Base-by-base conservation (phyloP, 2,797 vertebrate genomes). In the Poeciliopsis presidionis region DNA sequence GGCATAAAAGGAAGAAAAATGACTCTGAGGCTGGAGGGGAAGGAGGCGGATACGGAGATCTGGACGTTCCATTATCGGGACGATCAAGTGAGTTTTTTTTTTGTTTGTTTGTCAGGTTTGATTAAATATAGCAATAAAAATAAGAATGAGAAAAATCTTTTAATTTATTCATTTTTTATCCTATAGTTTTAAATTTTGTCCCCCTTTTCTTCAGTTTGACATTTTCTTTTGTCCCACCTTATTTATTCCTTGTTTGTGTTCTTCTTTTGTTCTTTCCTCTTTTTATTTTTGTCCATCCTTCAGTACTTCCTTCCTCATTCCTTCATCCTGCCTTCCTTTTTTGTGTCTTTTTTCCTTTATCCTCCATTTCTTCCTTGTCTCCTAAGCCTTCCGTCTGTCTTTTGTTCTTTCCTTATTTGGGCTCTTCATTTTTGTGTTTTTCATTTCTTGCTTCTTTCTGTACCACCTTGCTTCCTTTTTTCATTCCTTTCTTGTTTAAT, bases 1-100 rank as follows among this genome's bases (percentile, higher is more conserved):
- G 96, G 75, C 79, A 96, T 86, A 96, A 96, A 84, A 91, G 94
- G 80, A 96, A 96, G 92, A 96, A 92, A 83, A 92, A 79, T 77
- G 96, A 96, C 71, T 81, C 92, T 20, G 91, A 89, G 51, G 91
- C 88, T 9, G 84, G 84, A 36, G 84, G 84, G 30, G 81, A 84
- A 70, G 87, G 79, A 28, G 86, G 74, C 81, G 88, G 80, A 67
- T 91, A 79, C 45, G 89, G 88, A 72, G 94, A 96, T 70, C 74
- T 95, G 76, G 95, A 96, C 49, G 47, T 91, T 25, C 90, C 93
- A 0, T 79, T 92, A 79, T 91, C 93, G 7, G 94, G 95, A 39
- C 93, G 95, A 79, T 96, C 95, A 83, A 89, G 96, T 96, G 83
- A 92, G 92, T 70, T 3, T 9, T 47, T 59, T 13, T 16, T 61